Conservation (phyloP, 2,888 invertebrate genomes). For the Drosophila birchii region DNA sequence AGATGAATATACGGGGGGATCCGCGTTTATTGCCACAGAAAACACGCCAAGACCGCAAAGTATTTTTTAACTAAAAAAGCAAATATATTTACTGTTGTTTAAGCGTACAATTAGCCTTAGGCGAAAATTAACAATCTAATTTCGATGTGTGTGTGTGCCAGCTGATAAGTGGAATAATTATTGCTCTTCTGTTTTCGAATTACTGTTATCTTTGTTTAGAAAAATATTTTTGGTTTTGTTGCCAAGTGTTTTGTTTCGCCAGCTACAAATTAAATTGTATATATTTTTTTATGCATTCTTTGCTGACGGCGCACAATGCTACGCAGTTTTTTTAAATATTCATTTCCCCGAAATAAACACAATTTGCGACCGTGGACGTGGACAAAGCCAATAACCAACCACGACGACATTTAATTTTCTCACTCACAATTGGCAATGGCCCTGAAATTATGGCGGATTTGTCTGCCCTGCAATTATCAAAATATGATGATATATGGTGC, state of each 20-base stretch:
- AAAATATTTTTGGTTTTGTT: constrained; percentile 30
- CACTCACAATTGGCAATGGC: constrained; percentile 10
- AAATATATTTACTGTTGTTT: constrained; percentile 18
- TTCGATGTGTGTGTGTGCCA: not conserved
- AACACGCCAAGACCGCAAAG: not conserved
- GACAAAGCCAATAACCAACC: constrained; percentile 17
- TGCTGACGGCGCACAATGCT: constrained; percentile 31
- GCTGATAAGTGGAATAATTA: constrained; percentile 34
- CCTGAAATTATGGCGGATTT: constrained; percentile 9
- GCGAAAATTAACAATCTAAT: constrained; percentile 15
- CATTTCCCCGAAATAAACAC: constrained; percentile 16
- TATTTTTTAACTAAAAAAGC: constrained; percentile 9
- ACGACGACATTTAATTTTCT: constrained; percentile 16
- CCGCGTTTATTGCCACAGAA: constrained; percentile 9
- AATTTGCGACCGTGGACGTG: constrained; percentile 4
- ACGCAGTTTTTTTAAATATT: constrained; percentile 33
- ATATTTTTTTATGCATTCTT: constrained; percentile 2
- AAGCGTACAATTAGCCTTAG: not conserved
- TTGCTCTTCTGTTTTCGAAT: constrained; percentile 24
- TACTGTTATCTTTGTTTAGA: constrained; percentile 28
- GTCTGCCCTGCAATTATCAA: constrained; percentile 5
- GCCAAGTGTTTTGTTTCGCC: constrained; percentile 13
- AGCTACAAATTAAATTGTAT: constrained; percentile 5
- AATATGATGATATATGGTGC: constrained; percentile 16
- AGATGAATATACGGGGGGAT: constrained; percentile 1